phyloP scores from a whole-genome alignment of 2,113 vertebrate species.

The Laticauda laticaudata region DNA sequence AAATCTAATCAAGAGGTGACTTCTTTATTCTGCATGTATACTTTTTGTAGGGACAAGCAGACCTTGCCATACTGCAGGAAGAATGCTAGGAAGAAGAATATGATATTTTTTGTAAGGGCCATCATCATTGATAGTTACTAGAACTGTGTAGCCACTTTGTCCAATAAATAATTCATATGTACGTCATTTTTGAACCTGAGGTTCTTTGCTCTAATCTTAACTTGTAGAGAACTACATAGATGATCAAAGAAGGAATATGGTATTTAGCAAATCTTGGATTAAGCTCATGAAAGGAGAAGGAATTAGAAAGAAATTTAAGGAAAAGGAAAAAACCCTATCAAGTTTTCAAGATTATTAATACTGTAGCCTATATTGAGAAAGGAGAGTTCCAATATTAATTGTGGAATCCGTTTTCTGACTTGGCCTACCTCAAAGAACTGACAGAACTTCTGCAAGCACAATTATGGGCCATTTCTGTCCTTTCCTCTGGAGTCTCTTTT shows the following conservation, averaged over 20 bases:
- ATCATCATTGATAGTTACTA: not conserved
- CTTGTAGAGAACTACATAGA: not conserved
- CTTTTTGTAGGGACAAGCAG: too few relatives aligned
- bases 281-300: not conserved
- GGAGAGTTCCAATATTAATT: not conserved
- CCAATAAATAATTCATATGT: not conserved
- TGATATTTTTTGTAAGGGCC: not conserved
- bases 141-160: not conserved
- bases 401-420: not conserved
- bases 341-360: not conserved
- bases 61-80: too few relatives aligned
- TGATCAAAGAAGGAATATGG: not conserved
- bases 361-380: not conserved
- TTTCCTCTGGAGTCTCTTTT: not conserved
- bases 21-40: not conserved
- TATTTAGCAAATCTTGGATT: not conserved
- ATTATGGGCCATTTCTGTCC: not conserved
- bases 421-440: not conserved
- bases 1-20: not conserved
- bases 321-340: not conserved
- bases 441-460: not conserved
- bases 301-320: not conserved
- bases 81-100: too few relatives aligned
- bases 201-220: not conserved
- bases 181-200: not conserved